Conservation (phyloP, 2,797 vertebrate species). For the Streptopelia turtur region DNA sequence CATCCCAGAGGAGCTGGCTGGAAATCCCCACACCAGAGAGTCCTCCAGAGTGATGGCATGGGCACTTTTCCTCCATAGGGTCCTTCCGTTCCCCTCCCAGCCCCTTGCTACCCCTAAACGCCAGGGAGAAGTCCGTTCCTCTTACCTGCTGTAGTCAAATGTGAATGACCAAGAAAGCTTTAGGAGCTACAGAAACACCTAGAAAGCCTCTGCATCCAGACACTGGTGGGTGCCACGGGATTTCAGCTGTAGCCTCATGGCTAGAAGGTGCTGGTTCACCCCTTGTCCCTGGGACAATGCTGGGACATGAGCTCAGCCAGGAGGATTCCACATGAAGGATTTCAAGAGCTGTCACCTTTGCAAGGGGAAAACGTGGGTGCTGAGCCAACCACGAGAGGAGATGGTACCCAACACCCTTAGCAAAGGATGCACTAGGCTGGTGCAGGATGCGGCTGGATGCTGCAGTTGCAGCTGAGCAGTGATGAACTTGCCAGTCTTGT, state of each 20-base stretch:
- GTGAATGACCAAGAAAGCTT: neutral
- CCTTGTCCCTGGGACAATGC: accelerated
- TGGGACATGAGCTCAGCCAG: neutral
- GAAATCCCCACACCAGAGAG: neutral
- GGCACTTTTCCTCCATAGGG: accelerated
- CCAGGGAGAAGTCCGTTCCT: neutral
- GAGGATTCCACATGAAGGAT: neutral
- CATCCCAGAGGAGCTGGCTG: neutral
- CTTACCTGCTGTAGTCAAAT: neutral
- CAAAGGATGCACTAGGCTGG: neutral
- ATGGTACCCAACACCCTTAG: accelerated
- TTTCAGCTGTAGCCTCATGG: neutral
- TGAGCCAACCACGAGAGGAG: neutral
- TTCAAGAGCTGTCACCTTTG: neutral
- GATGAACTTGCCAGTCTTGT: neutral
- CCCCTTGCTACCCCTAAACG: accelerated
- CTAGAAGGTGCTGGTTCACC: neutral
- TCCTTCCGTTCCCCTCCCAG: neutral
- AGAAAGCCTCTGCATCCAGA: neutral
- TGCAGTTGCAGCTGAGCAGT: neutral
- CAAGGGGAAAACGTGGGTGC: accelerated
- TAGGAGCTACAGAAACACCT: neutral
- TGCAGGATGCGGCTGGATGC: neutral
- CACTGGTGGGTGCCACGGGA: neutral
- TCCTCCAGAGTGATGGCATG: accelerated